A percentile compares a stretch with the other conserved stretches of the same genome.
Conservation (phyloP, 92 coral and sea anemone species). For the Porites rus region DNA sequence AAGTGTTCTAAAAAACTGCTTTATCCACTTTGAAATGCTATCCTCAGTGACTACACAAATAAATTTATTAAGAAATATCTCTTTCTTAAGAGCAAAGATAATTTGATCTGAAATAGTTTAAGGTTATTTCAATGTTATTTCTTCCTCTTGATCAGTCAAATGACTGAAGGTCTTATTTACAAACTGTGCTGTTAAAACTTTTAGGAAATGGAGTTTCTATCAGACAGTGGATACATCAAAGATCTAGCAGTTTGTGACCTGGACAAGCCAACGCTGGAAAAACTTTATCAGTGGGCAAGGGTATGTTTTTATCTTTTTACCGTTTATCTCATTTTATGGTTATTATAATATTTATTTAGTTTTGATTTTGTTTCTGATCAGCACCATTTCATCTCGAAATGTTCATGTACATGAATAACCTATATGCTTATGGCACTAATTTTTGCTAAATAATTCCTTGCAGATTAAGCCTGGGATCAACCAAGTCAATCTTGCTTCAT, state of each 20-base stretch:
- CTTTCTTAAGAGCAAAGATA: too few relatives aligned
- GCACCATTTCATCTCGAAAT: neutral
- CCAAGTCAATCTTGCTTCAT: slow-evolving; percentile 96
- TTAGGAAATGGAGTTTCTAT: slow-evolving; percentile 90
- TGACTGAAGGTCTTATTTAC: neutral
- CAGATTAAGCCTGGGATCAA: slow-evolving; percentile 91
- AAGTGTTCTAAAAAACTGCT: neutral
- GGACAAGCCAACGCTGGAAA: slow-evolving; percentile 82
- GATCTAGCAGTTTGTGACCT: slow-evolving; percentile 89
- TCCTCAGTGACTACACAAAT: too few relatives aligned
- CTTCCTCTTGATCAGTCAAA: too few relatives aligned
- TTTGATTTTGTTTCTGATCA: neutral
- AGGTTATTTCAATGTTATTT: too few relatives aligned
- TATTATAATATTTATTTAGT: too few relatives aligned
- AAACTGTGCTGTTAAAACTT: neutral
- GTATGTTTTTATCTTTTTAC: slow-evolving; percentile 40
- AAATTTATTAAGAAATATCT: too few relatives aligned
- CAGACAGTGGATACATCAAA: slow-evolving; percentile 85
- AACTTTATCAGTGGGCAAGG: slow-evolving; percentile 88
- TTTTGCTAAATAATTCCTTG: neutral
- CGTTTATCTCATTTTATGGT: neutral
- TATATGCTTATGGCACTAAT: too few relatives aligned
- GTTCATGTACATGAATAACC: neutral
- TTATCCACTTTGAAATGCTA: too few relatives aligned
- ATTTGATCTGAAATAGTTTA: too few relatives aligned